Evolutionary conservation across 2,797 vertebrate species (phyloP), one percentile per base, ranked within the genome.

Genomic region (Darevskia mixta): DNA sequence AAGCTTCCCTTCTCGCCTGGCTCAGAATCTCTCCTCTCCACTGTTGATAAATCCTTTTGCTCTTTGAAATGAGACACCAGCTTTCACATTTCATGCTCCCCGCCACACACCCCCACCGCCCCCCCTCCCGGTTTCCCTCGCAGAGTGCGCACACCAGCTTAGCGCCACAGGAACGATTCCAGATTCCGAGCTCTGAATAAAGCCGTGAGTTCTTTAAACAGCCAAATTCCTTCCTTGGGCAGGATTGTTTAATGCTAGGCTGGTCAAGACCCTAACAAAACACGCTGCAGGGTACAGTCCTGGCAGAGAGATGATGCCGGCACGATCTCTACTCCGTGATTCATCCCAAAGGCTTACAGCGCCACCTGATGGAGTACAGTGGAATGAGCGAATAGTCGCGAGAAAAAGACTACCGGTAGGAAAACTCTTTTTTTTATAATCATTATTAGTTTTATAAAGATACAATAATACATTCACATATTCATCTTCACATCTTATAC

Each of bases 341-440:
- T 87, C 23, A 85, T 87, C 79, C 20, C 78, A 71, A 88, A 71
- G 86, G 73, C 71, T 64, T 77, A 85, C 38, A 81, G 78, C 49
- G 82, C 64, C 89, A 85, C 82, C 89, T 85, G 20, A 72, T 88
- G 89, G 86, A 61, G 3, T 27, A 38, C 8, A n/a, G 7, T 9
- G 79, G 79, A 88, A 90, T 38, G 32, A 79, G 73, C 9, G 8
- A 32, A 43, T 55, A 66, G 61, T n/a, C 10, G 8, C 8, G 11
- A 79, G 66, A 35, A 64, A 86, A 41, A 55, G 17, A n/a, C 25
- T 8, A 66, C n/a, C n/a, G n/a, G n/a, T n/a, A n/a, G n/a, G n/a
- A n/a, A n/a, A n/a, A n/a, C n/a, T n/a, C n/a, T n/a, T n/a, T n/a
- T n/a, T n/a, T n/a, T n/a, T n/a, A n/a, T n/a, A n/a, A n/a, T n/a